phyloP scores from a whole-genome alignment of 2,797 vertebrate genomes.

The Chloroceryle amazona region DNA sequence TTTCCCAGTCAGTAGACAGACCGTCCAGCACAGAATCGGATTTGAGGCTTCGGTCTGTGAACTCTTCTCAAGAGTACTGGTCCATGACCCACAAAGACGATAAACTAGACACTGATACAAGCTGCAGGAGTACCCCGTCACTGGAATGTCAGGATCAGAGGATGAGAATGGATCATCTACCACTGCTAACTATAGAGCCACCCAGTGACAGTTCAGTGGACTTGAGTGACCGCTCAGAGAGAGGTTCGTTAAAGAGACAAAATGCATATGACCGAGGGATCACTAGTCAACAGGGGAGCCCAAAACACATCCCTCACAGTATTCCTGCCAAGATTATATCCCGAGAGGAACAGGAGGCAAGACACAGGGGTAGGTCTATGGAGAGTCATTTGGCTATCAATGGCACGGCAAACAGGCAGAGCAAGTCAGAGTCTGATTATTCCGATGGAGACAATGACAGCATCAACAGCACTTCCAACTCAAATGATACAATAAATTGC shows the following conservation, averaged over 20 bases:
- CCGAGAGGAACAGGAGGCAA: constrained; percentile 89
- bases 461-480: constrained; percentile 98
- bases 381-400: constrained; percentile 95
- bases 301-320: constrained; percentile 88
- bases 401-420: constrained; percentile 92
- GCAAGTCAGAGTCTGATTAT: constrained; percentile 97
- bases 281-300: constrained; percentile 89
- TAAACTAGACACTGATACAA: constrained; percentile 92
- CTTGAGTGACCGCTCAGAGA: constrained; percentile 93
- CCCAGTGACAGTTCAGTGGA: constrained; percentile 97
- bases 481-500: constrained; percentile 97
- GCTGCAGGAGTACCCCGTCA: constrained; percentile 93
- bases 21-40: constrained; percentile 91
- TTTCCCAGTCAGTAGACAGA: constrained; percentile 87
- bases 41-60: constrained; percentile 87
- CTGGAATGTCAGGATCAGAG: constrained; percentile 92
- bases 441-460: constrained; percentile 98
- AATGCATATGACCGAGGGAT: constrained; percentile 86
- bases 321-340: constrained; percentile 86
- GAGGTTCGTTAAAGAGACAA: constrained; percentile 91
- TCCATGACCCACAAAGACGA: constrained; percentile 92
- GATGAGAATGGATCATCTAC: constrained; percentile 90
- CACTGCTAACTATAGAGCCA: constrained; percentile 93
- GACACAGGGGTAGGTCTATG: constrained; percentile 88
- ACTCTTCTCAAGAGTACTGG: constrained; percentile 93